These are phyloP conservation scores for Chrysolina oricalcia DNA, from an alignment of 2,888 invertebrate species.

Conservation along the genomic window DNA sequence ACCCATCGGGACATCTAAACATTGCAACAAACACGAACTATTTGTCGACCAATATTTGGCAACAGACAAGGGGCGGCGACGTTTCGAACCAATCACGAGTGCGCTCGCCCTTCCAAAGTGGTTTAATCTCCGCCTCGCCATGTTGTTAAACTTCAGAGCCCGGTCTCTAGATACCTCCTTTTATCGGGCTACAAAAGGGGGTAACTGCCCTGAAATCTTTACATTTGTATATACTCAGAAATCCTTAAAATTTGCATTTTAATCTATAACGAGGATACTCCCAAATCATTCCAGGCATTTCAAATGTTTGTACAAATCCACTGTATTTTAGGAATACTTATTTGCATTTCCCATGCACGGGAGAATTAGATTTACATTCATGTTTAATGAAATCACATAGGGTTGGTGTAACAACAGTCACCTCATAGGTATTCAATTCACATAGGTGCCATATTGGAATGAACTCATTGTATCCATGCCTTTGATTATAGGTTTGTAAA, in stretches of 20 bases:
- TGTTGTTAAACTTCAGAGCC: slow-evolving; percentile 69
- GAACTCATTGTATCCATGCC: slow-evolving; percentile 5
- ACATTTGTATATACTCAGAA: slow-evolving; percentile 61
- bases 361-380: slow-evolving; percentile 4
- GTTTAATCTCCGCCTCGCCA: slow-evolving; percentile 70
- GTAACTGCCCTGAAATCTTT: slow-evolving; percentile 64
- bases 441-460: slow-evolving; percentile 30
- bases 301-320: slow-evolving; percentile 28
- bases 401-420: slow-evolving; percentile 22
- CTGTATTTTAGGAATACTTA: slow-evolving; percentile 21
- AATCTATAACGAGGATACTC: slow-evolving; percentile 51
- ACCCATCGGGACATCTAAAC: slow-evolving; percentile 72
- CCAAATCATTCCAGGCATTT: slow-evolving; percentile 38
- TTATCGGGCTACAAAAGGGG: slow-evolving; percentile 59
- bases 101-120: slow-evolving; percentile 65
- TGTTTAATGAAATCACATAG: slow-evolving; percentile 18
- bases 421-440: slow-evolving; percentile 17
- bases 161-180: slow-evolving; percentile 60
- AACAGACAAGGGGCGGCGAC: slow-evolving; percentile 70
- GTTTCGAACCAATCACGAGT: slow-evolving; percentile 65
- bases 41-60: slow-evolving; percentile 73
- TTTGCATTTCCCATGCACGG: slow-evolving; percentile 22
- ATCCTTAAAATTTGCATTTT: slow-evolving; percentile 63
- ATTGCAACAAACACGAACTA: slow-evolving; percentile 72
- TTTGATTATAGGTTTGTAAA: slow-evolving; percentile 26